A percentile compares a stretch with the other conserved stretches of the same genome.
Evolutionary conservation across 2,888 invertebrate species (phyloP).

Genomic region (Arrhopalites spinosus): DNA sequence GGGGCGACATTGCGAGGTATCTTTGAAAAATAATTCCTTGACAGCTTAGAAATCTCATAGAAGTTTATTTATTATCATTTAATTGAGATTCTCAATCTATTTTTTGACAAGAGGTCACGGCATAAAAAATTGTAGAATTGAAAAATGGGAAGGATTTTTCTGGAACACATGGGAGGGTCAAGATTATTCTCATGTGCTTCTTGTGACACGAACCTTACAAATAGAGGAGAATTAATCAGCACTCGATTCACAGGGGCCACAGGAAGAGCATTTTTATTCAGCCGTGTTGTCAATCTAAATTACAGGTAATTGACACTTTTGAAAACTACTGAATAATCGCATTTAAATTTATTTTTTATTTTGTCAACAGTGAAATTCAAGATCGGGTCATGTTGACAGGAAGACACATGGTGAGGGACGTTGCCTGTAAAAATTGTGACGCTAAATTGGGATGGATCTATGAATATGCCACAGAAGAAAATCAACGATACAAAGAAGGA

Average conservation of each 20-base stretch:
- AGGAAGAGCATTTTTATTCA: slow-evolving; percentile 97
- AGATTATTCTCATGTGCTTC: slow-evolving; percentile 92
- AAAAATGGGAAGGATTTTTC: slow-evolving; percentile 85
- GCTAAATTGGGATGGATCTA: slow-evolving; percentile 98
- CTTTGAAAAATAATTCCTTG: no score
- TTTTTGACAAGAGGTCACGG: no score
- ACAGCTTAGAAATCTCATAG: no score
- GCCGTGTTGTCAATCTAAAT: slow-evolving; percentile 91
- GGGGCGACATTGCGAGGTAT: no score
- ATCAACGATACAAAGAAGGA: slow-evolving; percentile 97
- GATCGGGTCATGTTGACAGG: slow-evolving; percentile 98
- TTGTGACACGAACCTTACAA: slow-evolving; percentile 95
- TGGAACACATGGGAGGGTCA: slow-evolving; percentile 93
- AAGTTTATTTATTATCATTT: no score
- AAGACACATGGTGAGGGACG: slow-evolving; percentile 97
- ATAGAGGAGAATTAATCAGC: slow-evolving; percentile 90
- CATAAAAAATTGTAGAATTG: no score
- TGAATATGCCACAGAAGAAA: slow-evolving; percentile 97
- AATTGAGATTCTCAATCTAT: no score
- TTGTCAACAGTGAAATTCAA: slow-evolving; percentile 76
- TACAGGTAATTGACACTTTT: slow-evolving; percentile 66
- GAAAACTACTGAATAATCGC: not conserved
- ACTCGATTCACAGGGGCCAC: slow-evolving; percentile 98
- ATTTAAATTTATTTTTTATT: not conserved
- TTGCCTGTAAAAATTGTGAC: slow-evolving; percentile 95